These are phyloP conservation scores for Leuciscus idus DNA, from an alignment of 2,113 vertebrate genomes.

Conservation along the genomic window DNA sequence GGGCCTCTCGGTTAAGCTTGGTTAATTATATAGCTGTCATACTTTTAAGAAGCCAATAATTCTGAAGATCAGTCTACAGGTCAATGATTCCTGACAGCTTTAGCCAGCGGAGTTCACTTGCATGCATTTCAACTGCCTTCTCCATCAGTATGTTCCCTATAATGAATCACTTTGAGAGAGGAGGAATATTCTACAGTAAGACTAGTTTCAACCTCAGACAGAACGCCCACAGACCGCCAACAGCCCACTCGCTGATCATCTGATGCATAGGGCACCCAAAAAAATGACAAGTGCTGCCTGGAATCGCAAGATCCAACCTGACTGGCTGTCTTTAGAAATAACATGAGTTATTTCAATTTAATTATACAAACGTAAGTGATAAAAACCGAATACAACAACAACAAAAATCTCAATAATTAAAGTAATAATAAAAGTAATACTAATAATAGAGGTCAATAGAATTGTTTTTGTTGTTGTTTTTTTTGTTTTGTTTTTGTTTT, in stretches of 20 bases:
- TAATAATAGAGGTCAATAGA: too few species aligned
- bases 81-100: conserved; percentile 64
- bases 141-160: conserved; percentile 58
- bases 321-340: background rate
- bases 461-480: too few species aligned
- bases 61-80: conserved; percentile 68
- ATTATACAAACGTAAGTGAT: background rate
- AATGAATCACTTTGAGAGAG: conserved; percentile 49
- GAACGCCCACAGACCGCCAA: background rate
- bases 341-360: background rate
- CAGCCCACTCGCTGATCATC: background rate
- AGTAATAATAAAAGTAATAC: background rate
- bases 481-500: too few species aligned
- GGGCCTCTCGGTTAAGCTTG: conserved; percentile 62
- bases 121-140: conserved; percentile 51
- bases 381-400: background rate
- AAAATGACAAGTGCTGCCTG: background rate
- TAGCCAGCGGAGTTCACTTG: conserved; percentile 59
- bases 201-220: background rate
- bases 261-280: background rate
- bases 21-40: conserved; percentile 71
- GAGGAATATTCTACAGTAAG: conserved; percentile 4
- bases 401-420: too few species aligned
- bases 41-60: conserved; percentile 64
- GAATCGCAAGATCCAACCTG: background rate